These are phyloP conservation scores for Tinamus major DNA, from an alignment of 2,797 vertebrate genomes.

Conservation along the genomic window DNA sequence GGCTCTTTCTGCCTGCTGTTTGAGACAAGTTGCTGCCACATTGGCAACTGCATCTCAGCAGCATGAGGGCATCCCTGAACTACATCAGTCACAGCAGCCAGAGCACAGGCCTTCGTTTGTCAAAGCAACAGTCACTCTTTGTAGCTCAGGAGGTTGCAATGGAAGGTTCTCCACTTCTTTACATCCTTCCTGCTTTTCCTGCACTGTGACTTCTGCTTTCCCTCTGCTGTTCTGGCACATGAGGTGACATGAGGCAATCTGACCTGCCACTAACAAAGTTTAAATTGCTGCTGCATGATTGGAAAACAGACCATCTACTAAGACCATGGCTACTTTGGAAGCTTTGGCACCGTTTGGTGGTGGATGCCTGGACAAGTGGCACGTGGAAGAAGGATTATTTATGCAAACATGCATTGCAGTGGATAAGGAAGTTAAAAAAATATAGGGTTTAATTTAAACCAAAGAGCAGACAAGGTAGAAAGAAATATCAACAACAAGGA, in stretches of 20 bases:
- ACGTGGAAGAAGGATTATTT: background rate
- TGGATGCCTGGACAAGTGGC: background rate
- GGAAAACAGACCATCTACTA: background rate
- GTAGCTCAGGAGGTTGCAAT: background rate
- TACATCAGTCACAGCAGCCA: rapidly evolving
- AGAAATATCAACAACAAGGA: background rate
- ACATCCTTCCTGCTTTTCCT: background rate
- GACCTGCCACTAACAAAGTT: background rate
- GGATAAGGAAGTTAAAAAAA: background rate
- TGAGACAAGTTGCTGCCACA: background rate
- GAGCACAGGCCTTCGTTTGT: background rate
- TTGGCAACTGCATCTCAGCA: rapidly evolving
- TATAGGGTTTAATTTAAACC: background rate
- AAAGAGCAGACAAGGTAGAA: background rate
- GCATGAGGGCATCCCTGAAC: background rate
- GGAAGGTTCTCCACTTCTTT: background rate
- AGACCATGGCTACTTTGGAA: background rate
- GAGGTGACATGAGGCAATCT: background rate
- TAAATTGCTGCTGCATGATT: background rate
- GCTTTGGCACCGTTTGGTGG: background rate
- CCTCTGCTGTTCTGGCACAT: background rate
- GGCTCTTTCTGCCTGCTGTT: background rate
- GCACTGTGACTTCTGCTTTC: background rate
- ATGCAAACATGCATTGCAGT: background rate
- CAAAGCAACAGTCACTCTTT: background rate